phyloP scores from a whole-genome alignment of 2,113 vertebrate genomes.

The Pachyramphus minor region DNA sequence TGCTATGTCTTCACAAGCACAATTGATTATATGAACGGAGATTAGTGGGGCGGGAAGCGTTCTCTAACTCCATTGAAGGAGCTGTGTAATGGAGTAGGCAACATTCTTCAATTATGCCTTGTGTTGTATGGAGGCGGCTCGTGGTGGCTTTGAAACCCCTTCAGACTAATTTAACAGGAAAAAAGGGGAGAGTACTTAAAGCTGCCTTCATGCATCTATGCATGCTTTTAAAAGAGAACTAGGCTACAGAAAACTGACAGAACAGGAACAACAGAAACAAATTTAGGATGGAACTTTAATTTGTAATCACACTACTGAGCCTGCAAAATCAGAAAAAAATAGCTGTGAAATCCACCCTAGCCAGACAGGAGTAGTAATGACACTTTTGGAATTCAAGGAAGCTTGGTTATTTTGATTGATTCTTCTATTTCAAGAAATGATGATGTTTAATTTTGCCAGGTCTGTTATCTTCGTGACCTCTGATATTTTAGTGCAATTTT shows the following conservation, averaged over 20 bases:
- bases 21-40: background rate
- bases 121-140: fast-evolving
- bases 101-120: background rate
- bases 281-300: background rate
- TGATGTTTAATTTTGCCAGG: background rate
- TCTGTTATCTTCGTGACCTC: background rate
- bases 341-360: background rate
- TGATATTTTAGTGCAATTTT: background rate
- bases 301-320: background rate
- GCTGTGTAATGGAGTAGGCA: background rate
- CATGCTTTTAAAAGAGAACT: background rate
- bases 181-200: background rate
- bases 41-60: background rate
- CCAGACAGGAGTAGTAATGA: background rate
- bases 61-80: background rate
- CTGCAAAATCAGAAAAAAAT: background rate
- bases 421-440: background rate
- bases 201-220: background rate
- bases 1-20: background rate
- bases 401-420: background rate
- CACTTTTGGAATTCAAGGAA: background rate
- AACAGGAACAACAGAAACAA: background rate
- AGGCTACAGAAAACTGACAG: background rate
- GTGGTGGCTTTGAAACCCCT: background rate
- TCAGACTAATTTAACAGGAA: background rate